Percentiles rank a stretch among this genome's conserved stretches.
These are phyloP conservation scores for Nomada fabriciana DNA, from an alignment of 2,888 invertebrate species.

Conservation along the genomic window DNA sequence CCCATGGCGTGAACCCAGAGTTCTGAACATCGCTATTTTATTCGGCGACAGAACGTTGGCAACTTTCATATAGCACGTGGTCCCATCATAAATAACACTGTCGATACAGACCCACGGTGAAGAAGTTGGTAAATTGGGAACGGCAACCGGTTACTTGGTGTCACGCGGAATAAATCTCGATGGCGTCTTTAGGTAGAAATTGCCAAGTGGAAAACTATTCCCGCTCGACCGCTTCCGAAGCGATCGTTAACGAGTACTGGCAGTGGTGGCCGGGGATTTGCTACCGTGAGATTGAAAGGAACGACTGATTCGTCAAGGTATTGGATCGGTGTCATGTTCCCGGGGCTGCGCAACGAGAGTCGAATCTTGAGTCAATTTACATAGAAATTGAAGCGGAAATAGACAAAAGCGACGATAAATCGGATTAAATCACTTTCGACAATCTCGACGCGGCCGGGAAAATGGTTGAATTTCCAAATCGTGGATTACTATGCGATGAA, in stretches of 20 bases:
- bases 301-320: constrained; percentile 33
- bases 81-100: not conserved
- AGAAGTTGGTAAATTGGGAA: constrained; percentile 33
- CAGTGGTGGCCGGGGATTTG: constrained; percentile 22
- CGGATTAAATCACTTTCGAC: constrained; percentile 48
- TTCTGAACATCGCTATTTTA: no score
- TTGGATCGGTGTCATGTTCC: constrained; percentile 41
- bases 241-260: constrained; percentile 47
- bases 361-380: constrained; percentile 64
- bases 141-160: constrained; percentile 18
- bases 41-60: no score
- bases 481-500: constrained; percentile 41
- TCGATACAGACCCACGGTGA: not conserved
- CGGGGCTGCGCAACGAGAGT: constrained; percentile 42
- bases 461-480: constrained; percentile 35
- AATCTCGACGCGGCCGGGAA: not conserved
- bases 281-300: constrained; percentile 36
- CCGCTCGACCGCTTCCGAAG: constrained; percentile 30
- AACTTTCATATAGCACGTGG: no score
- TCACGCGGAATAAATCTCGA: constrained; percentile 54
- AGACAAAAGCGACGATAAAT: constrained; percentile 56
- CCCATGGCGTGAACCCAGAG: no score
- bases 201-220: constrained; percentile 53
- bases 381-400: constrained; percentile 64
- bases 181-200: constrained; percentile 55